A percentile compares a stretch with the other conserved stretches of the same genome.
These are phyloP conservation scores for Drosophila nigricruria DNA, from an alignment of 2,888 invertebrate genomes.

Conservation along the genomic window DNA sequence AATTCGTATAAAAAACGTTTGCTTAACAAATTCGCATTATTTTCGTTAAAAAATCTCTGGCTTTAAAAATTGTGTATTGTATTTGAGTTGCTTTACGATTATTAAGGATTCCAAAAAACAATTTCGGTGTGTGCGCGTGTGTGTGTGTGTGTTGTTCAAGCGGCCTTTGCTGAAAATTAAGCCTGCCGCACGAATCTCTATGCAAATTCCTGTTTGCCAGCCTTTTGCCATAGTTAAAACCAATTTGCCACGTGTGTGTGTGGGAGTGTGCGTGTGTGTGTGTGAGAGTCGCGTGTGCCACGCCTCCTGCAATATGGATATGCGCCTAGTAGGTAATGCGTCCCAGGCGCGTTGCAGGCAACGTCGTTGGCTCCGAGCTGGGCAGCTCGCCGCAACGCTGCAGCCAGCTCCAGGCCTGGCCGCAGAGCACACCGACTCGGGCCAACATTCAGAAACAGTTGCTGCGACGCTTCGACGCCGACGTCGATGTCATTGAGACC, in stretches of 20 bases:
- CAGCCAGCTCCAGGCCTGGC: conserved; percentile 71
- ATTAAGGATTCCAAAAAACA: conserved; percentile 33
- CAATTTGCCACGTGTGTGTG: conserved; percentile 17
- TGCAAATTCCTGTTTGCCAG: conserved; percentile 28
- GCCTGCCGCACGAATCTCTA: conserved; percentile 35
- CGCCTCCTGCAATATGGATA: conserved; percentile 24
- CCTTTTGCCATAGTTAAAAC: conserved; percentile 12
- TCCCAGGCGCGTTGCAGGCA: conserved; percentile 69
- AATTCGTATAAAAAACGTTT: conserved; percentile 72
- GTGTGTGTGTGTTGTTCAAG: conserved; percentile 6
- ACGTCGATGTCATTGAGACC: conserved; percentile 39
- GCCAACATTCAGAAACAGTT: conserved; percentile 79
- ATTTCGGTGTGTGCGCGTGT: conserved; percentile 49
- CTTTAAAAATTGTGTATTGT: conserved; percentile 63
- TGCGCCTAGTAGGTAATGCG: conserved; percentile 64
- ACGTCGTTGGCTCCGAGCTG: conserved; percentile 67
- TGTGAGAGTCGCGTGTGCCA: conserved; percentile 52
- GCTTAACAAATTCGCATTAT: conserved; percentile 69
- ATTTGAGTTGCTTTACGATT: conserved; percentile 18
- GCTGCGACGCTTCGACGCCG: conserved; percentile 65
- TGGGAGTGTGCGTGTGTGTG: neutral
- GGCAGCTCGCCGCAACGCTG: conserved; percentile 74
- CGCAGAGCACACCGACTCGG: conserved; percentile 73
- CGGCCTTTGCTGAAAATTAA: conserved; percentile 5
- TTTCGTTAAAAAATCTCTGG: conserved; percentile 62